Base-by-base conservation (phyloP, 1,140 invertebrate genomes). In the Diabrotica undecimpunctata region DNA sequence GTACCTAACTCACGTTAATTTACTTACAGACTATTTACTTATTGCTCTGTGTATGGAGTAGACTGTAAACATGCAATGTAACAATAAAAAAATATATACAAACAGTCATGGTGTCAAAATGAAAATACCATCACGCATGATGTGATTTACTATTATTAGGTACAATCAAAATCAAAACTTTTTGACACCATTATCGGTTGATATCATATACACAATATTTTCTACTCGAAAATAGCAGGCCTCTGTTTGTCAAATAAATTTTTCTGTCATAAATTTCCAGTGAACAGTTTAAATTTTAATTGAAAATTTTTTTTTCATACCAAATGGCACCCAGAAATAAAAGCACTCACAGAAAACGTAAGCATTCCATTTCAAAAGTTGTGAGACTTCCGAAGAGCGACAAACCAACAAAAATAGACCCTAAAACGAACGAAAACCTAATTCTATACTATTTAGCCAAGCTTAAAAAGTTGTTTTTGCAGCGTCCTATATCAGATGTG, bases 381-480 rank as follows among this genome's bases (percentile, higher is more conserved):
- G 41, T n/a, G 4, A 8, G 41, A 46, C n/a, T n/a, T 8, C n/a
- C 41, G 6, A 46, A 46, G n/a, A 8, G n/a, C 3, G 8, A 8
- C 41, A 46, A 46, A 46, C 8, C 8, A 4, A 10, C 41, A n/a
- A 46, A 46, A 46, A n/a, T 46, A 4, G 41, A 46, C 13, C 58
- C 64, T 5, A 25, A 70, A 61, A 66, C 59, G 35, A 65, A 67
- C 53, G 66, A 67, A 41, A 65, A 66, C 46, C 57, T 67, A 6
- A 41, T 70, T 39, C 13, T 67, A 12, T 66, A 62, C 14, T 67
- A 70, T 37, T 54, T 70, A 6, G 67, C 51, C 50, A 70, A 70
- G 53, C 41, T 70, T n/a, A 70, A 63, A 52, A 60, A 57, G 12
- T 36, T 67, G 10, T 70, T 70, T 36, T 55, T 66, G 5, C 7